A percentile compares a stretch with the other conserved stretches of the same genome.
phyloP scores from a whole-genome alignment of 2,113 vertebrate species.

The Sinocyclocheilus grahami region DNA sequence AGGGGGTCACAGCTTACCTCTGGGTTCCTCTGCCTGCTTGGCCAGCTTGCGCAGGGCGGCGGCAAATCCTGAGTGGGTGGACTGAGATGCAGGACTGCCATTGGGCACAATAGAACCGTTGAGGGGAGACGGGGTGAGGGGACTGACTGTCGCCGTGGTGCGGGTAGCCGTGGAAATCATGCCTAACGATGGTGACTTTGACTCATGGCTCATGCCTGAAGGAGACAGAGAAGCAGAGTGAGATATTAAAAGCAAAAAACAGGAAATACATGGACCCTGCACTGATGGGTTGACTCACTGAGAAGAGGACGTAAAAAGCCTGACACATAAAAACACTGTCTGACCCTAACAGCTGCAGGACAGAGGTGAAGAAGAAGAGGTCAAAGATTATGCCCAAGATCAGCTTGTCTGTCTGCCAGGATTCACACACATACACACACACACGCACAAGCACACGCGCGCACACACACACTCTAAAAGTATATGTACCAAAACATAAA shows the following conservation, averaged over 20 bases:
- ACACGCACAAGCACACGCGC: too few relatives aligned
- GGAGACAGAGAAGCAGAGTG: conserved; percentile 65
- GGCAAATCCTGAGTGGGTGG: conserved; percentile 95
- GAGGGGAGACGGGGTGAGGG: conserved; percentile 95
- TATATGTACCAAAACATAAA: background rate
- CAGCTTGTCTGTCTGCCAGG: background rate
- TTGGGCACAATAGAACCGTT: conserved; percentile 97
- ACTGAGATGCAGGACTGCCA: conserved; percentile 92
- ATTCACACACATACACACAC: conserved; percentile 25
- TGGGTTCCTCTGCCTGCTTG: conserved; percentile 97
- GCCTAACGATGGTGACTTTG: conserved; percentile 99
- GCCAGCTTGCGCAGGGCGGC: conserved; percentile 98
- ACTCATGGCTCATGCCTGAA: conserved; percentile 99
- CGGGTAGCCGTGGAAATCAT: conserved; percentile 98
- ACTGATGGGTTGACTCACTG: background rate
- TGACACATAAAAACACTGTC: conserved; percentile 41
- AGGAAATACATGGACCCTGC: background rate
- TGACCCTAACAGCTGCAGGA: conserved; percentile 65
- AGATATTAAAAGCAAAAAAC: conserved; percentile 39
- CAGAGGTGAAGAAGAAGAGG: conserved; percentile 66
- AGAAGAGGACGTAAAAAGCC: conserved; percentile 23
- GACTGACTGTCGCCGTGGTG: conserved; percentile 98
- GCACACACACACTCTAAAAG: background rate
- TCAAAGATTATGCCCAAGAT: conserved; percentile 52
- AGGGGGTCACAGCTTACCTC: conserved; percentile 81